Percentiles rank a stretch among this genome's conserved stretches.
phyloP scores from a whole-genome alignment of 2,797 vertebrate species.

The Pangasius djambal region DNA sequence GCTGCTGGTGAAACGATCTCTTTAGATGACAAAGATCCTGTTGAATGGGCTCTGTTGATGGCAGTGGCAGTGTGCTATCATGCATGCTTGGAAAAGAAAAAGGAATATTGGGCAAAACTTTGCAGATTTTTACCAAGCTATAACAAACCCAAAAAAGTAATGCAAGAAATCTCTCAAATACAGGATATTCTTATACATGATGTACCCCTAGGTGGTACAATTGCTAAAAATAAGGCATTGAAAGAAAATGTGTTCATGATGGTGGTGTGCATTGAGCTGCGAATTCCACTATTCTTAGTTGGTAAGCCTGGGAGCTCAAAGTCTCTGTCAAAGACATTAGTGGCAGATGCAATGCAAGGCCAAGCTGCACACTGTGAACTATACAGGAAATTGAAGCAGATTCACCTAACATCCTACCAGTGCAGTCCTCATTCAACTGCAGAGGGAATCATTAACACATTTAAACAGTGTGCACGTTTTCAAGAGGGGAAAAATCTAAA shows the following conservation, averaged over 20 bases:
- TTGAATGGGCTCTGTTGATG: constrained; percentile 89
- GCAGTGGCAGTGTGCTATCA: constrained; percentile 93
- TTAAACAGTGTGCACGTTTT: constrained; percentile 93
- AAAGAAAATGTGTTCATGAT: constrained; percentile 99
- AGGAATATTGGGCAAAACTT: constrained; percentile 75
- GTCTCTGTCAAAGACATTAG: constrained; percentile 94
- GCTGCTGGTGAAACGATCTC: neutral
- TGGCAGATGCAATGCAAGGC: constrained; percentile 95
- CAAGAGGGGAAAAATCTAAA: constrained; percentile 92
- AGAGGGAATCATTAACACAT: constrained; percentile 94
- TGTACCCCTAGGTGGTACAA: constrained; percentile 82
- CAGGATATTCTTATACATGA: constrained; percentile 89
- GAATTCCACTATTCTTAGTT: constrained; percentile 94
- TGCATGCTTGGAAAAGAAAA: constrained; percentile 87
- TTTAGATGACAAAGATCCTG: constrained; percentile 58
- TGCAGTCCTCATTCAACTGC: constrained; percentile 97
- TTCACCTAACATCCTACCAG: constrained; percentile 94
- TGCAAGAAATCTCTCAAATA: constrained; percentile 81
- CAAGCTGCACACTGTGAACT: constrained; percentile 86
- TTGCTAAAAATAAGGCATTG: constrained; percentile 89
- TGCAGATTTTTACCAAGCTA: constrained; percentile 72
- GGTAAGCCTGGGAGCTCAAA: constrained; percentile 98
- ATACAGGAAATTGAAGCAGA: constrained; percentile 88
- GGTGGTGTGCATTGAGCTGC: constrained; percentile 93
- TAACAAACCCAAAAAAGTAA: constrained; percentile 65